Conservation (phyloP, 1,140 invertebrate species). For the Thaumetopoea pityocampa region DNA sequence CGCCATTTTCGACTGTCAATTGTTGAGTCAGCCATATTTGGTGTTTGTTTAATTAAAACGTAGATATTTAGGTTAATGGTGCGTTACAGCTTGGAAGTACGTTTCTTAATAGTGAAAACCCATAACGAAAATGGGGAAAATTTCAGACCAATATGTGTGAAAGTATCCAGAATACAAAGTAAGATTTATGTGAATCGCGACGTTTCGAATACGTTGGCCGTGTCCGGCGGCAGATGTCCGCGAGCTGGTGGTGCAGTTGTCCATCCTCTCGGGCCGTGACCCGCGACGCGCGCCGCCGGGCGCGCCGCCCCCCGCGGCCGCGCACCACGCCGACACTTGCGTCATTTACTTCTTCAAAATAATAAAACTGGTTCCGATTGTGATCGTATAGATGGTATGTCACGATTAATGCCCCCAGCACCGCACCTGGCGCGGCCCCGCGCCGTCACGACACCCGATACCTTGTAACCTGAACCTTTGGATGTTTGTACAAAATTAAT, state of each 20-base stretch:
- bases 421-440: constrained; percentile 63
- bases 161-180: too few species aligned
- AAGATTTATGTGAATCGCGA: constrained; percentile 1
- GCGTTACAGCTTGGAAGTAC: too few species aligned
- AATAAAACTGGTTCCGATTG: constrained; percentile 72
- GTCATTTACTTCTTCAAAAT: constrained; percentile 75
- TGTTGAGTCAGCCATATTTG: too few species aligned
- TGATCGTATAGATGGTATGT: constrained; percentile 68
- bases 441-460: constrained; percentile 62
- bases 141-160: too few species aligned
- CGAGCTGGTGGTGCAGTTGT: constrained; percentile 3
- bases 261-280: constrained; percentile 5
- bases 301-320: constrained; percentile 53
- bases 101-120: too few species aligned
- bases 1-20: too few species aligned
- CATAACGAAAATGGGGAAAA: too few species aligned
- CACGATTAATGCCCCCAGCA: constrained; percentile 61
- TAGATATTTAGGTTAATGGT: too few species aligned
- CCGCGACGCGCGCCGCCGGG: constrained; percentile 36
- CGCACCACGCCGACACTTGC: constrained; percentile 60
- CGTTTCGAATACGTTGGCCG: constrained; percentile 6
- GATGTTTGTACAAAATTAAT: constrained; percentile 25
- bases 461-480: constrained; percentile 35
- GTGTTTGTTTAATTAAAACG: too few species aligned
- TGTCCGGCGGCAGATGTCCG: too few species aligned